Evolutionary conservation across 2,797 vertebrate genomes (phyloP), one percentile per base, ranked within the genome.

Genomic region (Acanthis flammea): DNA sequence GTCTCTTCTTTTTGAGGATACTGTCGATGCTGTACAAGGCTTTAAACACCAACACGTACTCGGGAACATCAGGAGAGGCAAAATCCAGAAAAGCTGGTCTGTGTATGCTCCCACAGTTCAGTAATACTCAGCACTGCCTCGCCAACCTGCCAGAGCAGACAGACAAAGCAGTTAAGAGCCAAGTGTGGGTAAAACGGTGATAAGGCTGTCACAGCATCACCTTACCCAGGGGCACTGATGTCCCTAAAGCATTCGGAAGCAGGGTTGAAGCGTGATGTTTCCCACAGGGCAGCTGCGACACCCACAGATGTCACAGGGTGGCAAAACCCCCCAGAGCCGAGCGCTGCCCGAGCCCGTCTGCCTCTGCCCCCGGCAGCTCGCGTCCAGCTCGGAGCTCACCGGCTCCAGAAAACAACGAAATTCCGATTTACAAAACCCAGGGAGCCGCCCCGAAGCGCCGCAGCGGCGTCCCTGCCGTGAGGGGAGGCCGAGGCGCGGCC

Each of bases 41-140:
- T 79, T n/a, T 44, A 65, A 60, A 68, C 0, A 0, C 9, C 51
- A 81, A n/a, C 22, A 45, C 0, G 0, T 15, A 21, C 66, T 62
- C 55, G 41, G 71, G 50, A 78, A 65, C 3, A 2, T 37, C 23
- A 42, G 31, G 50, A 86, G 62, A 54, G 72, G 21, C 18, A 58
- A 90, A 81, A 66, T 37, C 30, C 42, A 65, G 57, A 44, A 90
- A 41, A 41, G 4, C 9, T 18, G 30, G 15, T 9, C 42, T 33
- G 60, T 28, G 19, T 2, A 0, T 67, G 42, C 28, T 37, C 35
- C 31, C 44, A 14, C 31, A 15, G 6, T 11, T 66, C 55, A 45
- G 33, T 7, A 28, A 75, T 3, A 19, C 4, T 31, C 61, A 8
- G 41, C 39, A 27, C 3, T 47, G 33, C n/a, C 58, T 28, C 62